Evolutionary conservation across 2,113 vertebrate species (phyloP).

Genomic region (Daubentonia madagascariensis): DNA sequence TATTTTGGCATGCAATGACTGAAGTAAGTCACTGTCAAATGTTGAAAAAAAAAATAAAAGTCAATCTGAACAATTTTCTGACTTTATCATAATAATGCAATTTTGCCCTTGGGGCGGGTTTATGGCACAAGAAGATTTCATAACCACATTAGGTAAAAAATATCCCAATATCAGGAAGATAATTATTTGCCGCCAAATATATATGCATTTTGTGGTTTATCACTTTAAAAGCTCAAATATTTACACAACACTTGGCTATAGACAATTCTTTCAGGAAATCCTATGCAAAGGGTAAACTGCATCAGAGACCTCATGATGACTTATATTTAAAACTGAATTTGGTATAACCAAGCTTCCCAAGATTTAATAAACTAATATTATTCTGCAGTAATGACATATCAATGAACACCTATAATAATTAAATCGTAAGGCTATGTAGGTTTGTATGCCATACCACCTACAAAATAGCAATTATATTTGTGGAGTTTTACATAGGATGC

Average conservation of each 20-base stretch:
- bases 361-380: constrained; percentile 74
- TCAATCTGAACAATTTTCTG: background rate
- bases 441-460: background rate
- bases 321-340: constrained; percentile 77
- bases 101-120: background rate
- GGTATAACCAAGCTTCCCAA: constrained; percentile 66
- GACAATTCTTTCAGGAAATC: constrained; percentile 68
- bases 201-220: constrained; percentile 78
- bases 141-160: background rate
- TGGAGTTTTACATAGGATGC: background rate
- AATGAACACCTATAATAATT: constrained; percentile 29
- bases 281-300: constrained; percentile 61
- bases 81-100: background rate
- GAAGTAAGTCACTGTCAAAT: constrained; percentile 20
- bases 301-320: constrained; percentile 76
- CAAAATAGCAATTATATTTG: background rate
- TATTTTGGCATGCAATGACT: constrained; percentile 19
- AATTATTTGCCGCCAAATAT: constrained; percentile 21
- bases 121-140: background rate
- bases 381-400: background rate
- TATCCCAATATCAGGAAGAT: constrained; percentile 33
- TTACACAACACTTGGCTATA: constrained; percentile 61
- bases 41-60: constrained; percentile 14
- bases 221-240: constrained; percentile 82
- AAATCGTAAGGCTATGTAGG: background rate